These are phyloP conservation scores for Penaeus indicus DNA, from an alignment of 1,140 invertebrate species.

Conservation along the genomic window DNA sequence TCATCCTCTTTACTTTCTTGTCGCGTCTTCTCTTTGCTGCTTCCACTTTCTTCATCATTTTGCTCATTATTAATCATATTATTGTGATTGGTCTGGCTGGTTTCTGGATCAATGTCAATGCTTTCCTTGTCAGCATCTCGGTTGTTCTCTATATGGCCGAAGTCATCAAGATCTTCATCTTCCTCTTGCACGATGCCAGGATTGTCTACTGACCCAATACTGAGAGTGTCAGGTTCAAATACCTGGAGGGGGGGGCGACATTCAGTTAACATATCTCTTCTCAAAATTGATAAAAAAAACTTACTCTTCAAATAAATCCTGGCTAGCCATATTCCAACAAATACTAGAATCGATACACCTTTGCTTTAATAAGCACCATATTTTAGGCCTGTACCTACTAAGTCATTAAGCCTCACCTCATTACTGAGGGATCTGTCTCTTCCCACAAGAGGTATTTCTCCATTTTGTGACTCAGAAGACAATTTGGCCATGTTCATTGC, in stretches of 20 bases:
- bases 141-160: background rate
- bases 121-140: slow-evolving; percentile 12
- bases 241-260: slow-evolving; percentile 69
- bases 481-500: slow-evolving; percentile 76
- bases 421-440: slow-evolving; percentile 72
- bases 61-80: slow-evolving; percentile 1
- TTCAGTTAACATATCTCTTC: background rate
- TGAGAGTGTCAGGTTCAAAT: slow-evolving; percentile 70
- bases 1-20: slow-evolving; percentile 59
- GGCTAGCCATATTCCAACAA: background rate
- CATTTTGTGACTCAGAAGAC: slow-evolving; percentile 70
- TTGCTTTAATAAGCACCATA: background rate
- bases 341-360: background rate
- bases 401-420: slow-evolving; percentile 71
- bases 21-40: slow-evolving; percentile 33
- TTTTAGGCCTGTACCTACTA: background rate
- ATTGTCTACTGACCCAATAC: slow-evolving; percentile 67
- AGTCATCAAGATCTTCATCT: slow-evolving; percentile 66
- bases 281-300: background rate
- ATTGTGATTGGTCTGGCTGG: too few species aligned
- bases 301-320: background rate
- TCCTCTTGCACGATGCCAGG: slow-evolving; percentile 64
- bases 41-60: background rate
- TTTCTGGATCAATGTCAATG: background rate
- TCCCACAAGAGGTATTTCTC: slow-evolving; percentile 58